phyloP scores from a whole-genome alignment of 2,888 invertebrate species.

The Andrena haemorrhoa region DNA sequence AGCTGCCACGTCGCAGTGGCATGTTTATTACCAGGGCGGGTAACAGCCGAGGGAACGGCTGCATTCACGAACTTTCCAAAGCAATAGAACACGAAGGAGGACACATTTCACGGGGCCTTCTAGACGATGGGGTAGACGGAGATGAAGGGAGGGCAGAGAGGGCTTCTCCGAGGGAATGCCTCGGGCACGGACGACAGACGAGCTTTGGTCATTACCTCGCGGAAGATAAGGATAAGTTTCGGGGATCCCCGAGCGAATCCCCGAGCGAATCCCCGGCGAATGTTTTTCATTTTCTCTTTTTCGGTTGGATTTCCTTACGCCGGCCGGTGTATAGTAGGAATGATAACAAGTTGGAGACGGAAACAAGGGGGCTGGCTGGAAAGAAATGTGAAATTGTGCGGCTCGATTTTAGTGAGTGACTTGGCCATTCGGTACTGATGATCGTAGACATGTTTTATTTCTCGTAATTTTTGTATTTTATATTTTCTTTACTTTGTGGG shows the following conservation, averaged over 20 bases:
- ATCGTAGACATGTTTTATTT: too few relatives aligned
- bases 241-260: not conserved
- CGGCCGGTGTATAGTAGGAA: not conserved
- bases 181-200: not conserved
- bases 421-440: too few relatives aligned
- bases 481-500: not conserved
- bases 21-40: constrained; percentile 61
- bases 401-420: too few relatives aligned
- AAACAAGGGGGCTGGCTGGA: constrained; percentile 10
- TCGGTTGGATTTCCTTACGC: not conserved
- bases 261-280: constrained; percentile 4
- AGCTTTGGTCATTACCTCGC: constrained; percentile 9
- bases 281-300: constrained; percentile 7
- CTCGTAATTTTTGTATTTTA: not conserved
- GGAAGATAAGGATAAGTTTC: constrained; percentile 36
- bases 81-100: constrained; percentile 34
- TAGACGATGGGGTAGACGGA: not conserved
- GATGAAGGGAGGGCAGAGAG: not conserved
- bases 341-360: constrained; percentile 10
- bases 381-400: not conserved
- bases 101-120: constrained; percentile 25
- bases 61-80: constrained; percentile 53
- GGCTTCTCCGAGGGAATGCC: constrained; percentile 12
- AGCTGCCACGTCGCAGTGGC: constrained; percentile 60
- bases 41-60: constrained; percentile 28